Percentiles rank a stretch among this genome's conserved stretches.
phyloP scores from a whole-genome alignment of 92 coral and sea anemone species.

The Siderastrea siderea region DNA sequence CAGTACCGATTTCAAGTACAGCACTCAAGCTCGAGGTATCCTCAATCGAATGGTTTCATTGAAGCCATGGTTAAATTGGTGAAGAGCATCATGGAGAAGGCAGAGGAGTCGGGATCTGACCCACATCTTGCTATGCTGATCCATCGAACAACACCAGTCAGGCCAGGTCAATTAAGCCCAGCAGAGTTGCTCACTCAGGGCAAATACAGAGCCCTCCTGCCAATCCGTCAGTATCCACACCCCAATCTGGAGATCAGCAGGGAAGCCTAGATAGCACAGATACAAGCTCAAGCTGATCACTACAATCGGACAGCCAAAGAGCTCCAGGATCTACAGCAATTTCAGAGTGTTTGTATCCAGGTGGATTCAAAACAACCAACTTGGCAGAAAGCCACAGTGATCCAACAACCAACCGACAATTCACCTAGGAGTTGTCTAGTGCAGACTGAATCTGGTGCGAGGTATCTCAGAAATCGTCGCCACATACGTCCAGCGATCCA shows the following conservation, averaged over 20 bases:
- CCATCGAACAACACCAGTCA: constrained; percentile 20
- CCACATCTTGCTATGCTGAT: constrained; percentile 37
- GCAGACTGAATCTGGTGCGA: constrained; percentile 8
- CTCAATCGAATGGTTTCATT: constrained; percentile 32
- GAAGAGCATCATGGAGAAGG: constrained; percentile 24
- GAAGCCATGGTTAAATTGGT: constrained; percentile 23
- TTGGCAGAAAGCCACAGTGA: constrained; percentile 4
- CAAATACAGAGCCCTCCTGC: constrained; percentile 4
- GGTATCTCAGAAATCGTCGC: background rate
- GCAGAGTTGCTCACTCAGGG: constrained; percentile 9
- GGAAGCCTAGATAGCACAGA: constrained; percentile 5
- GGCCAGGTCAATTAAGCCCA: constrained; percentile 37
- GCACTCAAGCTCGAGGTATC: constrained; percentile 24
- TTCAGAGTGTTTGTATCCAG: background rate
- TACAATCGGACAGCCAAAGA: constrained; percentile 3
- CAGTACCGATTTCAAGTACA: constrained; percentile 17
- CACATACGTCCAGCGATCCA: background rate
- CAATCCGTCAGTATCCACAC: background rate
- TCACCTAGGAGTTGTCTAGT: constrained; percentile 2
- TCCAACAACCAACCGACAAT: background rate
- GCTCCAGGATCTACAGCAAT: constrained; percentile 9
- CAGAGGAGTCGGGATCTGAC: constrained; percentile 24
- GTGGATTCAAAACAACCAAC: background rate
- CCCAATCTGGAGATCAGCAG: background rate
- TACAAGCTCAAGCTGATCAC: background rate